These are phyloP conservation scores for Pica pica DNA, from an alignment of 2,113 vertebrate genomes.

Conservation along the genomic window DNA sequence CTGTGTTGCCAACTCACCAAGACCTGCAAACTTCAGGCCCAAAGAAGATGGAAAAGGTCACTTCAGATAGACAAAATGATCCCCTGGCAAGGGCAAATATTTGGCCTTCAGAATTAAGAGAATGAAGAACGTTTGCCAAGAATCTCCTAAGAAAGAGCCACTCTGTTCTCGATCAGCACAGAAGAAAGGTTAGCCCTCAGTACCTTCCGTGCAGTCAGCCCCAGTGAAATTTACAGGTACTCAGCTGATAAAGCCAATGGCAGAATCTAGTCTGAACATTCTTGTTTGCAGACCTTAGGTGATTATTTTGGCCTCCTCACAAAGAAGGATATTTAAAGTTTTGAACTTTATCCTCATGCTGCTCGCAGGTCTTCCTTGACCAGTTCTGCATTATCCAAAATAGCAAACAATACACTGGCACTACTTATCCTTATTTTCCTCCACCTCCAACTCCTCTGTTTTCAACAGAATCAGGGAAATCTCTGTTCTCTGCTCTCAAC, in stretches of 20 bases:
- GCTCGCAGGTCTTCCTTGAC: background rate
- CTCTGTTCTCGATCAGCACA: background rate
- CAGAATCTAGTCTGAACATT: background rate
- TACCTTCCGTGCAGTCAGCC: background rate
- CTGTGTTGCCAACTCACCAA: background rate
- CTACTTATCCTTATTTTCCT: background rate
- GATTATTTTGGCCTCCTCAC: background rate
- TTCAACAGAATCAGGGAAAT: conserved; percentile 14
- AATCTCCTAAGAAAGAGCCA: background rate
- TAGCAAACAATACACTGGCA: background rate
- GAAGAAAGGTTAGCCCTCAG: background rate
- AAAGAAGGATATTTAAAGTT: background rate
- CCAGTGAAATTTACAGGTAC: background rate
- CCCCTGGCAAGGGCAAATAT: background rate
- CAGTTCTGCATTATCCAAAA: background rate
- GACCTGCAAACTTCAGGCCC: background rate
- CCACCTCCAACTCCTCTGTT: background rate
- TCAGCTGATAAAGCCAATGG: background rate
- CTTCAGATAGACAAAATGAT: background rate
- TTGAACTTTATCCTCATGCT: background rate
- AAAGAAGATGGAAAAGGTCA: background rate
- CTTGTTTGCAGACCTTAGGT: background rate
- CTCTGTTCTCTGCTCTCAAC: background rate
- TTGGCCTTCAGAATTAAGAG: background rate
- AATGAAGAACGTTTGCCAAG: background rate